phyloP scores from a whole-genome alignment of 1,140 invertebrate species.

The Oppia nitens region DNA sequence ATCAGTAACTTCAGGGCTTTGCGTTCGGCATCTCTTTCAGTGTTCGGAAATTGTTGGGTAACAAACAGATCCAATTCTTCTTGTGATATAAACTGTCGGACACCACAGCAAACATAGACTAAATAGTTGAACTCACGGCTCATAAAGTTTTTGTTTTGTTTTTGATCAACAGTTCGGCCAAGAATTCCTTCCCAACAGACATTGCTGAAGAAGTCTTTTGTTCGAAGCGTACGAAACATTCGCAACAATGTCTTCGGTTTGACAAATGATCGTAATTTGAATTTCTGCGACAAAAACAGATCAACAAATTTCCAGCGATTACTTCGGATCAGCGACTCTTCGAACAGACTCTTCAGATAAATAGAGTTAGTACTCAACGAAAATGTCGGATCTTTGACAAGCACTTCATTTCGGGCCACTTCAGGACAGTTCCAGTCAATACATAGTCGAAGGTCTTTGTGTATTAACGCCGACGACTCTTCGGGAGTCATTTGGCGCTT shows the following conservation, averaged over 20 bases:
- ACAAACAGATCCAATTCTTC: constrained; percentile 27
- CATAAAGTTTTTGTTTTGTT: constrained; percentile 24
- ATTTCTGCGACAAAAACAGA: constrained; percentile 29
- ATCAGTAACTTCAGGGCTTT: constrained; percentile 21
- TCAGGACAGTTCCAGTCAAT: constrained; percentile 33
- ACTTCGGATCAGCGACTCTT: constrained; percentile 27
- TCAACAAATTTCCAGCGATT: constrained; percentile 32
- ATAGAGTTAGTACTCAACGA: constrained; percentile 26
- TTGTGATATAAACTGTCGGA: constrained; percentile 27
- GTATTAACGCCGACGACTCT: constrained; percentile 8
- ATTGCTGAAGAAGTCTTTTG: constrained; percentile 30
- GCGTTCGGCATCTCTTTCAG: constrained; percentile 28
- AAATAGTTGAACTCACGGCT: constrained; percentile 22
- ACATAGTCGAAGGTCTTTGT: constrained; percentile 29
- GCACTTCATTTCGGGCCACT: constrained; percentile 29
- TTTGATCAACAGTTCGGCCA: constrained; percentile 19
- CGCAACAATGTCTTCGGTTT: constrained; percentile 25
- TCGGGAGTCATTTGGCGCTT: constrained; percentile 11
- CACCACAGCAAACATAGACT: constrained; percentile 23
- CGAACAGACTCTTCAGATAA: constrained; percentile 30
- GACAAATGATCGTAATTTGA: constrained; percentile 29
- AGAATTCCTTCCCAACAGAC: constrained; percentile 29
- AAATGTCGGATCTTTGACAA: constrained; percentile 26
- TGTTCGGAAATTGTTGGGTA: constrained; percentile 22
- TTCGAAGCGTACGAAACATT: constrained; percentile 28